Evolutionary conservation across 2,797 vertebrate species (phyloP).

Genomic region (Halcyon chelicuti): DNA sequence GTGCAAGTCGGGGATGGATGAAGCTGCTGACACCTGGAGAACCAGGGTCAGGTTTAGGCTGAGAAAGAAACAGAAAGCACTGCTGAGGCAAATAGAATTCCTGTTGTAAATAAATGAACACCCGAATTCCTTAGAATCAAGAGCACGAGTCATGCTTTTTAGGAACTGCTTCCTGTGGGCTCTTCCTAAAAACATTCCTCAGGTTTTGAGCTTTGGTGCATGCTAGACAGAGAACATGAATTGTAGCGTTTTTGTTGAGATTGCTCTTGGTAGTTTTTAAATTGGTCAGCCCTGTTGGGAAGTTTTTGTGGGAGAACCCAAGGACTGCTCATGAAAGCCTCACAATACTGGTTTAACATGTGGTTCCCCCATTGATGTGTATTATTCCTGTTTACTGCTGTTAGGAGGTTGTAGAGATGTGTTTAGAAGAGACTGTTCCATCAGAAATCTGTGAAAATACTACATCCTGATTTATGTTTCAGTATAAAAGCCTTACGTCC

Average conservation of each 20-base stretch:
- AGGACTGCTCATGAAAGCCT: background rate
- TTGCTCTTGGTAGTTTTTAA: background rate
- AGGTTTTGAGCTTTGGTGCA: background rate
- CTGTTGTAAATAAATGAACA: background rate
- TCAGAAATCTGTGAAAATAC: background rate
- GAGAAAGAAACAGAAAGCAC: background rate
- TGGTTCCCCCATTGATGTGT: background rate
- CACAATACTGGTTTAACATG: background rate
- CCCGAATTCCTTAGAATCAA: background rate
- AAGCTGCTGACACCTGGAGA: background rate
- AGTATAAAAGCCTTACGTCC: background rate
- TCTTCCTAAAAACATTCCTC: background rate
- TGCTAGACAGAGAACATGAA: background rate
- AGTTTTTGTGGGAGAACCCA: background rate
- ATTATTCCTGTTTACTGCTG: background rate
- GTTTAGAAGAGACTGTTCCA: background rate
- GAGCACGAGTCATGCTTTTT: rapidly evolving
- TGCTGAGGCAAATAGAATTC: background rate
- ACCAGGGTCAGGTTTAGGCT: background rate
- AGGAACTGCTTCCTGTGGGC: background rate
- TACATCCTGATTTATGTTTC: background rate
- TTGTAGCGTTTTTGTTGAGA: background rate
- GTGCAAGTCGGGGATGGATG: background rate
- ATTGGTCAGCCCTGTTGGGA: background rate
- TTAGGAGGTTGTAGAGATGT: background rate